A percentile compares a stretch with the other conserved stretches of the same genome.
Conservation (phyloP, 2,797 vertebrate species). For the Champsocephalus esox region DNA sequence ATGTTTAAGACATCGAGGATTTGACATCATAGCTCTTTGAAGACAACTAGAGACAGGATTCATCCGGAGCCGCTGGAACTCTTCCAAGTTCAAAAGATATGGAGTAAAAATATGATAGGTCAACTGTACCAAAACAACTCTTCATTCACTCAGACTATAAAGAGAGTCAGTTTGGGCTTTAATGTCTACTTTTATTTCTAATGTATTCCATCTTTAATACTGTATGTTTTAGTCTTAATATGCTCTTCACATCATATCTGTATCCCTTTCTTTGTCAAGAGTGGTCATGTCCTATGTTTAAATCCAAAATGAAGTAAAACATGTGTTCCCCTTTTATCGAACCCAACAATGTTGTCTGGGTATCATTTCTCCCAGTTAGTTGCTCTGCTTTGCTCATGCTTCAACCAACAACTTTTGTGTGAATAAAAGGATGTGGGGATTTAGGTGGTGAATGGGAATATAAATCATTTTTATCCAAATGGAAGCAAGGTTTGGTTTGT, state of each 20-base stretch:
- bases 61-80: conserved; percentile 37
- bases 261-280: conserved; percentile 20
- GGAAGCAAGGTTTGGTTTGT: neutral
- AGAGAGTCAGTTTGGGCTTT: conserved; percentile 33
- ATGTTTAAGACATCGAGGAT: conserved; percentile 42
- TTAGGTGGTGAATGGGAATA: neutral
- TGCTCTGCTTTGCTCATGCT: neutral
- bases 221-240: conserved; percentile 14
- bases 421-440: neutral
- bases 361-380: neutral
- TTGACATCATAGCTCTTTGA: conserved; percentile 67
- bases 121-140: conserved; percentile 50
- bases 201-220: conserved; percentile 41
- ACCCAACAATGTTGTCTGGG: neutral
- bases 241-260: conserved; percentile 20
- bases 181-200: conserved; percentile 21
- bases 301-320: neutral
- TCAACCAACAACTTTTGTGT: neutral
- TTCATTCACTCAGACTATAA: conserved; percentile 13
- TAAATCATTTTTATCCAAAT: neutral
- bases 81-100: conserved; percentile 61
- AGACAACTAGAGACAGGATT: conserved; percentile 43
- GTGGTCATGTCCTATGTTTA: neutral
- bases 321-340: neutral
- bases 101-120: conserved; percentile 55